These are phyloP conservation scores for Heliconius cydno DNA, from an alignment of 2,888 invertebrate species.

Conservation along the genomic window DNA sequence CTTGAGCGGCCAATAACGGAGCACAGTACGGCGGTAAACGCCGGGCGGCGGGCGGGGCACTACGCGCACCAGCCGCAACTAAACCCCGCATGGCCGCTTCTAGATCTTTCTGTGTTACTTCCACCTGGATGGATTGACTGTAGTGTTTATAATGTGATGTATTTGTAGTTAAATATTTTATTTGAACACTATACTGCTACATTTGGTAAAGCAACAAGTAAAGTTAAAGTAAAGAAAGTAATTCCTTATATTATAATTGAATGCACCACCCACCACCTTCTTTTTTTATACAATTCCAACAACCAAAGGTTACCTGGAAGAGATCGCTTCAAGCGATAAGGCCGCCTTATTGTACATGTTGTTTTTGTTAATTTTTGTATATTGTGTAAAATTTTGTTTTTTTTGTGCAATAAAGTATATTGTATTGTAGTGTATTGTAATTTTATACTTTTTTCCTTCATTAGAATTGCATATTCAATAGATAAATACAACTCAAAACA, in stretches of 20 bases:
- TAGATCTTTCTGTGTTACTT: constrained; percentile 67
- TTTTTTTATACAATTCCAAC: no score
- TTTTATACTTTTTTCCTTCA: background rate
- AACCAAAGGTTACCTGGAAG: no score
- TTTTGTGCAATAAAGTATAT: no score
- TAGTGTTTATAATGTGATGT: background rate
- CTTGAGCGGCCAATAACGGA: constrained; percentile 63
- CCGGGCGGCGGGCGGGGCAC: constrained; percentile 63
- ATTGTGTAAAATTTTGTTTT: no score
- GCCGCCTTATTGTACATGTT: no score
- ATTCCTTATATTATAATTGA: no score
- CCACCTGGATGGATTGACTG: constrained; percentile 60
- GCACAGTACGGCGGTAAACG: constrained; percentile 59
- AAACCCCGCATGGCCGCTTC: constrained; percentile 67
- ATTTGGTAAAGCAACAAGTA: background rate
- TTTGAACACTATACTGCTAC: background rate
- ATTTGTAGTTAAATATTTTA: background rate
- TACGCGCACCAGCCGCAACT: constrained; percentile 73
- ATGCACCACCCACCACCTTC: no score
- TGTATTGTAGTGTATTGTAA: background rate
- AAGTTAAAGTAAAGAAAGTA: background rate
- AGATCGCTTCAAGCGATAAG: no score
- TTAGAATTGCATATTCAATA: no score
- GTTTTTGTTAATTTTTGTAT: no score
- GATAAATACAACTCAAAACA: no score